Evolutionary conservation across 1,140 invertebrate species (phyloP).

Genomic region (Hycleus phaleratus): DNA sequence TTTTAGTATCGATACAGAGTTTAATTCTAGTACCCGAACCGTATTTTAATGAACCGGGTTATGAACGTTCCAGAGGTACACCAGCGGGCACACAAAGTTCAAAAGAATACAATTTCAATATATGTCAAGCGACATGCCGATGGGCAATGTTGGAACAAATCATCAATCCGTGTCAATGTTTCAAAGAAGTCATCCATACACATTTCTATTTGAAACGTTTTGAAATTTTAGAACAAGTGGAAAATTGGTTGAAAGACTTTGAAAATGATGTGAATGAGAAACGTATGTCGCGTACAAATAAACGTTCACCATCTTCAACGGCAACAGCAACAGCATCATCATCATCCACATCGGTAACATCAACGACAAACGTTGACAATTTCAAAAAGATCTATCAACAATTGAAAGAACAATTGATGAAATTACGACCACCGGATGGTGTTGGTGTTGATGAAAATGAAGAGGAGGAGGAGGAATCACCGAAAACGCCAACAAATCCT

Average conservation of each 20-base stretch:
- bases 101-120: slow-evolving; percentile 91
- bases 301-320: slow-evolving; percentile 16
- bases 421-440: slow-evolving; percentile 53
- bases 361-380: slow-evolving; percentile 17
- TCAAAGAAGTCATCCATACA: slow-evolving; percentile 86
- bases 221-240: slow-evolving; percentile 82
- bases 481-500: slow-evolving; percentile 17
- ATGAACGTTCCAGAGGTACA: slow-evolving; percentile 85
- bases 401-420: slow-evolving; percentile 25
- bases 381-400: slow-evolving; percentile 29
- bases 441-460: slow-evolving; percentile 11
- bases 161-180: slow-evolving; percentile 83
- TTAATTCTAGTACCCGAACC: slow-evolving; percentile 92
- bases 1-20: slow-evolving; percentile 93
- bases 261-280: slow-evolving; percentile 67
- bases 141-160: slow-evolving; percentile 96
- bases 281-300: slow-evolving; percentile 52
- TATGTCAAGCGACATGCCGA: slow-evolving; percentile 88
- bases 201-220: slow-evolving; percentile 94
- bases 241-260: slow-evolving; percentile 84
- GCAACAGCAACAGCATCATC: not conserved
- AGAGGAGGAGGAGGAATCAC: slow-evolving; percentile 37
- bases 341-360: slow-evolving; percentile 3
- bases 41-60: slow-evolving; percentile 97
- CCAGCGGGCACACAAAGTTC: slow-evolving; percentile 80